A percentile compares a stretch with the other conserved stretches of the same genome.
Evolutionary conservation across 2,797 vertebrate genomes (phyloP).

Genomic region (Delichon dasypus): DNA sequence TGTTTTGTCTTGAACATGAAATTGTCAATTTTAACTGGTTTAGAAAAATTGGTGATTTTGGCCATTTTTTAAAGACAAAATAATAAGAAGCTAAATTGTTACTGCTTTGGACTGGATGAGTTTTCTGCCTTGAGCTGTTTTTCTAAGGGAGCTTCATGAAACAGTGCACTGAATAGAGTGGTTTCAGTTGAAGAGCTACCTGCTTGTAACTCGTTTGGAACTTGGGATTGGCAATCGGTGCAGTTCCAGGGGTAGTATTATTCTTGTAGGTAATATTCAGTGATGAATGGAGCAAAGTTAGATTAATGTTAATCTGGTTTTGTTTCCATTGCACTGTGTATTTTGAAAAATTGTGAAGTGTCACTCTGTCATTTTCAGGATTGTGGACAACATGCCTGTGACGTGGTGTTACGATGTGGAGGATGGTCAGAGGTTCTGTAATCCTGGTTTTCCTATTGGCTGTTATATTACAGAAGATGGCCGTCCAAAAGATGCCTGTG

Average conservation of each 20-base stretch:
- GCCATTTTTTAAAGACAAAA: not conserved
- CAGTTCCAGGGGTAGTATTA: not conserved
- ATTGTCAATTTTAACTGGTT: not conserved
- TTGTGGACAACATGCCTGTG: constrained; percentile 96
- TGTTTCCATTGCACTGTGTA: not conserved
- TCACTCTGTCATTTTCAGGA: constrained; percentile 73
- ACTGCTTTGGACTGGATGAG: rapidly evolving
- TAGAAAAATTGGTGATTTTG: not conserved
- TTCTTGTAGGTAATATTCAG: not conserved
- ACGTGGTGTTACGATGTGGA: constrained; percentile 96
- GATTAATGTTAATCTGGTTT: not conserved
- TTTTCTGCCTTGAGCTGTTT: not conserved
- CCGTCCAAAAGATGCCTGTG: constrained; percentile 88
- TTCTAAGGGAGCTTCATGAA: not conserved
- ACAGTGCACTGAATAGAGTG: not conserved
- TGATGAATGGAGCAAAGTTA: not conserved
- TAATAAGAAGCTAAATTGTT: not conserved
- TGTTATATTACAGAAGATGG: constrained; percentile 89
- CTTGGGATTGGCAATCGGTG: not conserved
- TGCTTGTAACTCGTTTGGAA: not conserved
- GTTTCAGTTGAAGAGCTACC: not conserved
- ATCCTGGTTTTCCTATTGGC: constrained; percentile 92
- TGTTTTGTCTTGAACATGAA: not conserved
- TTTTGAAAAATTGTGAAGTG: not conserved
- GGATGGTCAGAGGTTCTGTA: constrained; percentile 89